Base-by-base conservation (phyloP, 2,113 vertebrate species). In the Coptodon bakossiorum region DNA sequence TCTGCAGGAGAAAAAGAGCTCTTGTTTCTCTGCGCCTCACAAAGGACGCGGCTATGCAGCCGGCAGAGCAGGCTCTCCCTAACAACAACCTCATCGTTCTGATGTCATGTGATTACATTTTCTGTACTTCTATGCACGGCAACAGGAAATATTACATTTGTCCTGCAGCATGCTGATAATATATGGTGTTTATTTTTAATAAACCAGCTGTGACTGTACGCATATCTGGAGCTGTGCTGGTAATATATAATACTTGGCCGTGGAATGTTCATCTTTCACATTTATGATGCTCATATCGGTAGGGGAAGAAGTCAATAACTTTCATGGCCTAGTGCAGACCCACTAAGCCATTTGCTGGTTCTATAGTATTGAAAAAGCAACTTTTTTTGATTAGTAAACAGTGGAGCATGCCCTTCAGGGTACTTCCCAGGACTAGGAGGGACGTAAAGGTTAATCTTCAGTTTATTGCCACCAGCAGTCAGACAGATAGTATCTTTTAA, bases 371-470 rank as follows among this genome's bases (percentile, higher is more conserved):
- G 93, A 94, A 94, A 93, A 94, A 94, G 81, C 91, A 93, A 95
- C 94, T 95, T 95, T 96, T 95, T 96, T 95, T 50, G 94, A 96
- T 96, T 95, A 96, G 95, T 93, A 93, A 94, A 94, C 89, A 95
- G 89, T 68, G 81, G 92, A 94, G 91, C 94, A 94, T 94, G 95
- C 92, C 95, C 95, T 96, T 96, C 95, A 93, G 94, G 95, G 90
- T 94, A 92, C 93, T 95, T 96, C 91, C 90, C 88, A 78, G 84
- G 89, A 92, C 94, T 90, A 82, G 91, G 87, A 95, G 86, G 89
- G 71, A 95, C 90, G 86, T 92, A 96, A 96, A 96, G 96, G 96
- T 96, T 97, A 96, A 96, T 96, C 95, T 96, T 95, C 88, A 91
- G 93, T 96, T 96, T 96, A 96, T 95, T 96, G 95, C 96, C 95